phyloP scores from a whole-genome alignment of 1,140 invertebrate species.

The Pomacea maculata region DNA sequence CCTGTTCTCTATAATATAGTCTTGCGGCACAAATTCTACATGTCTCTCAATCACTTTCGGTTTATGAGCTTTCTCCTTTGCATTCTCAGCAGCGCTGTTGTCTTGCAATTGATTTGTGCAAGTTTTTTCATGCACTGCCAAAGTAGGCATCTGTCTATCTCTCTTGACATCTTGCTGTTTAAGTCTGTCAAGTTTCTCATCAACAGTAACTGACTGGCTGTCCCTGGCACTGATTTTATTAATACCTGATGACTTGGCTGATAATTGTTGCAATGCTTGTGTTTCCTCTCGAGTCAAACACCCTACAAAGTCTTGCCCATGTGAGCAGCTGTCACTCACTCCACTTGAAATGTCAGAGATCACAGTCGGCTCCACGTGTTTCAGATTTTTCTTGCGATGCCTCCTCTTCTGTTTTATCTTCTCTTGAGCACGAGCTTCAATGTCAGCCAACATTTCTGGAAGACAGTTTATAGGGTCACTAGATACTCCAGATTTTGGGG shows the following conservation, averaged over 20 bases:
- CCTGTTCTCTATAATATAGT: constrained; percentile 48
- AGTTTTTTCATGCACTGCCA: background rate
- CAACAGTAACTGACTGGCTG: background rate
- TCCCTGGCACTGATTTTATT: background rate
- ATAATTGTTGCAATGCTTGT: background rate
- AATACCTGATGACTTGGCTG: background rate
- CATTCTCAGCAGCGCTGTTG: background rate
- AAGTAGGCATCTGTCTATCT: background rate
- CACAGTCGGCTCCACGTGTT: background rate
- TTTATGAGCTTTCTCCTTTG: background rate
- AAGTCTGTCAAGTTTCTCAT: background rate
- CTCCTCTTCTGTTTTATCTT: constrained; percentile 14
- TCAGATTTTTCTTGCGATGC: constrained; percentile 8
- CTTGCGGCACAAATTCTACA: constrained; percentile 42
- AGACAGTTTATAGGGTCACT: constrained; percentile 47
- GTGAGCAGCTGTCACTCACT: too few species aligned
- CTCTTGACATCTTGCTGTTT: background rate
- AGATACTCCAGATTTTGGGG: constrained; percentile 18
- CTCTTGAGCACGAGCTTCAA: constrained; percentile 6
- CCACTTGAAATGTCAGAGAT: too few species aligned
- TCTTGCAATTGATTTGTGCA: background rate
- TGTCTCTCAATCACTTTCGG: background rate
- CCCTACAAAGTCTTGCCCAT: background rate
- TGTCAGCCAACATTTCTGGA: constrained; percentile 40
- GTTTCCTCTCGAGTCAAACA: constrained; percentile 16